phyloP scores from a whole-genome alignment of 1,140 invertebrate species.

The Rhyacophila brunnea region DNA sequence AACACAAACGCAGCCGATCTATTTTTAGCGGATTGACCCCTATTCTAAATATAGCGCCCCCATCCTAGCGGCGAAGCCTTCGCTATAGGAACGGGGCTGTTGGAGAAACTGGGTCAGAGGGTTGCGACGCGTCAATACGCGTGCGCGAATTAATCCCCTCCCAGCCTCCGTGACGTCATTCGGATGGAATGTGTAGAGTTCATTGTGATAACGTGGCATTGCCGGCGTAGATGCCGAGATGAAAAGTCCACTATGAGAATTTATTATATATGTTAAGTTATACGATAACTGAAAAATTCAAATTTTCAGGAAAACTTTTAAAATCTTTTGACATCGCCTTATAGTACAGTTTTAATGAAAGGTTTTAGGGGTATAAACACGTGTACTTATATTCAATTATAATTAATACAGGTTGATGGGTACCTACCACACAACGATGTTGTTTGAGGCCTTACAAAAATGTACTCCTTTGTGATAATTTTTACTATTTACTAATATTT shows the following conservation, averaged over 20 bases:
- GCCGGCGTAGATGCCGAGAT: not conserved
- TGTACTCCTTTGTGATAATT: too few species aligned
- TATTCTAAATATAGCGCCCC: constrained; percentile 29
- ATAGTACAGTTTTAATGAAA: too few species aligned
- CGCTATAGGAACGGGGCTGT: constrained; percentile 17
- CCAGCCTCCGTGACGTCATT: constrained; percentile 50
- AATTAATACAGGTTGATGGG: too few species aligned
- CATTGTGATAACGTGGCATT: constrained; percentile 15
- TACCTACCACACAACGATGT: too few species aligned
- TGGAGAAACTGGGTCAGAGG: constrained; percentile 53
- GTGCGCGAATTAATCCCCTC: constrained; percentile 39
- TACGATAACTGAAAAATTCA: too few species aligned
- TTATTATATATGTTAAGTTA: too few species aligned
- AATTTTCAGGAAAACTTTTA: too few species aligned
- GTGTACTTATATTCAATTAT: too few species aligned
- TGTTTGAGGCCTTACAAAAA: too few species aligned
- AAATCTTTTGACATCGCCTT: too few species aligned
- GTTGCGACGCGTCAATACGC: constrained; percentile 38
- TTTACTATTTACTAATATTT: too few species aligned
- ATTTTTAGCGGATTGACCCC: constrained; percentile 30
- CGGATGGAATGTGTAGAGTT: constrained; percentile 34
- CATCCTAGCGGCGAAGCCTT: constrained; percentile 20
- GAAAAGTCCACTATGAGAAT: not conserved
- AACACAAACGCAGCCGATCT: constrained; percentile 11
- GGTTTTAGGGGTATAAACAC: too few species aligned